phyloP scores from a whole-genome alignment of 2,888 invertebrate genomes.

The Nomada fabriciana region DNA sequence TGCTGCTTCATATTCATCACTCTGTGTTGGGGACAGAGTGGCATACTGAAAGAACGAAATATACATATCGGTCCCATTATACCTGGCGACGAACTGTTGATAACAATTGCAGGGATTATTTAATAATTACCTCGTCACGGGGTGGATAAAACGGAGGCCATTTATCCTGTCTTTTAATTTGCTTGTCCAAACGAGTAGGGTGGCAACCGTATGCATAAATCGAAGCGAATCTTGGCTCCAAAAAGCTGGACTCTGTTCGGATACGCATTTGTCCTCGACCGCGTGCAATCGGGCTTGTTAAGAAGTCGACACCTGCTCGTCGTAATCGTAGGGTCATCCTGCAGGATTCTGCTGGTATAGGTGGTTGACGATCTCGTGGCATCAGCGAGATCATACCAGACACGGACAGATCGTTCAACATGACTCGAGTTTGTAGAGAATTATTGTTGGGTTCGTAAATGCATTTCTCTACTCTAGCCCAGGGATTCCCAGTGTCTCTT shows the following conservation, averaged over 20 bases:
- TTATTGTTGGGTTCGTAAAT: conserved; percentile 90
- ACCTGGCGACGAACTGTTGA: no score
- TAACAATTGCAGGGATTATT: neutral
- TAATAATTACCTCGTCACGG: conserved; percentile 44
- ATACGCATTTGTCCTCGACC: conserved; percentile 90
- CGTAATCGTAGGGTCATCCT: conserved; percentile 92
- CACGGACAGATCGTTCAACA: conserved; percentile 92
- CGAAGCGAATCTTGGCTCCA: conserved; percentile 93
- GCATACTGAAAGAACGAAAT: conserved; percentile 24
- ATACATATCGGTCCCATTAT: neutral
- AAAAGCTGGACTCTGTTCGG: conserved; percentile 92
- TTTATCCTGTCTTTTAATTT: conserved; percentile 81
- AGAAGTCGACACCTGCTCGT: conserved; percentile 91
- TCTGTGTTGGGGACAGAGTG: conserved; percentile 8
- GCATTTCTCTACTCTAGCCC: conserved; percentile 89
- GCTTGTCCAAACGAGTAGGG: conserved; percentile 80
- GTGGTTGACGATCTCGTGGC: conserved; percentile 72
- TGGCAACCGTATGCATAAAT: conserved; percentile 94
- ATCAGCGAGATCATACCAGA: conserved; percentile 90
- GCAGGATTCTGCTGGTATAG: conserved; percentile 86
- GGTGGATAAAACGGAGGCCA: conserved; percentile 69
- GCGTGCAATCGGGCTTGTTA: conserved; percentile 89
- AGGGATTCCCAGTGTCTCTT: conserved; percentile 67
- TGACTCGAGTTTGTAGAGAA: conserved; percentile 90
- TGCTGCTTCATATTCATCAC: conserved; percentile 71